Conservation (phyloP, 2,113 vertebrate species). For the Meles meles region DNA sequence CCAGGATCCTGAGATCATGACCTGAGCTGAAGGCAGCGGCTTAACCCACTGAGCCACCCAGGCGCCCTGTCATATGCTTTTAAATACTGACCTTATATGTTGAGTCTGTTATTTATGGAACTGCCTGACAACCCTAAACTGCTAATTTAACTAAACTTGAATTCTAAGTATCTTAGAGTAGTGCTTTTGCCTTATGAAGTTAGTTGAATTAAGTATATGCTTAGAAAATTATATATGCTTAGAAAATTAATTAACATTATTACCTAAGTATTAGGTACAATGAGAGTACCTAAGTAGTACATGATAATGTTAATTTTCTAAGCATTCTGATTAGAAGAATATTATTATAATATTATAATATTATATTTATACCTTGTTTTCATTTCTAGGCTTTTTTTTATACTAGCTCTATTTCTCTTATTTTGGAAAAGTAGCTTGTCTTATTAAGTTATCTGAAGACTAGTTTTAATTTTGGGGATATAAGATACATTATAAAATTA, state of each 20-base stretch:
- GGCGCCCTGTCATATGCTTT: not conserved
- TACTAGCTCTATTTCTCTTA: not conserved
- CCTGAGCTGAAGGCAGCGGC: no score
- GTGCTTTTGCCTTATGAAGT: constrained; percentile 10
- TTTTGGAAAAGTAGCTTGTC: not conserved
- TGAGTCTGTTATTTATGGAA: constrained; percentile 1
- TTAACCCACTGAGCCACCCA: no score
- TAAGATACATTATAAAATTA: not conserved
- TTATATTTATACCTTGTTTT: not conserved
- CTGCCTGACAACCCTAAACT: not conserved
- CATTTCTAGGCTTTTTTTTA: not conserved
- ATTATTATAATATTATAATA: no score
- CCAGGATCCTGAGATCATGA: no score
- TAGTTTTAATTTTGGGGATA: constrained; percentile 18
- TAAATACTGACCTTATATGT: not conserved
- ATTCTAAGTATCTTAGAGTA: not conserved
- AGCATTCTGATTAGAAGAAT: constrained; percentile 18
- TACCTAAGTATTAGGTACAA: no score
- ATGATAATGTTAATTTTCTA: not conserved
- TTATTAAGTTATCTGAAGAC: constrained; percentile 18
- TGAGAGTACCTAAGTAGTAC: no score
- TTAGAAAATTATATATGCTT: no score
- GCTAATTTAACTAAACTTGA: constrained; percentile 8
- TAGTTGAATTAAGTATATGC: not conserved
- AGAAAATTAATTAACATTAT: no score